Evolutionary conservation across 2,888 invertebrate species (phyloP).

Genomic region (Ormyrus rosae): DNA sequence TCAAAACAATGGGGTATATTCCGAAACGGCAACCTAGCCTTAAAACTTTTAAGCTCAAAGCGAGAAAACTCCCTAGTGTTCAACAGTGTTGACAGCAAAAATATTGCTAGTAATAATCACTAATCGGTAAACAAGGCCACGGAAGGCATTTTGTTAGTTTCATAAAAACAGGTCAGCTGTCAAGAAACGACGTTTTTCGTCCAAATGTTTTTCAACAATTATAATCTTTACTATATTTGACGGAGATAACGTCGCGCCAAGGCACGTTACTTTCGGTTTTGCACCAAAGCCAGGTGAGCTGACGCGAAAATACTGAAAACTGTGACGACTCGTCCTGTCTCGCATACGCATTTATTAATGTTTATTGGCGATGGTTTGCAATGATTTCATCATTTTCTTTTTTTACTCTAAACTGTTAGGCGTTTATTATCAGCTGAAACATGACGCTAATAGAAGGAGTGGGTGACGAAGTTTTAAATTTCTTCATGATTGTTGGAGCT

Average conservation of each 20-base stretch:
- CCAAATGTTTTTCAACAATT: slow-evolving; percentile 56
- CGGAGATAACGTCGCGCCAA: slow-evolving; percentile 50
- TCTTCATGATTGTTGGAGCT: slow-evolving; percentile 80
- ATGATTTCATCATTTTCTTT: slow-evolving; percentile 2
- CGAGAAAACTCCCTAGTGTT: slow-evolving; percentile 51
- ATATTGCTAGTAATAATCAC: slow-evolving; percentile 49
- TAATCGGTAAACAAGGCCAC: slow-evolving; percentile 58
- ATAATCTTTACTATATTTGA: slow-evolving; percentile 45
- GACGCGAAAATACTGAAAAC: slow-evolving; percentile 5
- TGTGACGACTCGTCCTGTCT: neutral
- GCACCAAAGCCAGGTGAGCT: slow-evolving; percentile 40
- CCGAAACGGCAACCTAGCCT: too few relatives aligned
- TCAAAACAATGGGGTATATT: too few relatives aligned
- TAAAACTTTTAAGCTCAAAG: too few relatives aligned
- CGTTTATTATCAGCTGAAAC: slow-evolving; percentile 63
- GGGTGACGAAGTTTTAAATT: slow-evolving; percentile 89
- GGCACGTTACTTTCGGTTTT: slow-evolving; percentile 48
- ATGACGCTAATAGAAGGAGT: slow-evolving; percentile 90
- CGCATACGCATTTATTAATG: slow-evolving; percentile 30
- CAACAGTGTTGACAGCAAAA: slow-evolving; percentile 49
- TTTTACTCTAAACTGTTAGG: slow-evolving; percentile 12
- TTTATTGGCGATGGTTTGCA: neutral
- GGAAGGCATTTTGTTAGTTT: slow-evolving; percentile 57
- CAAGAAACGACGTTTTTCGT: slow-evolving; percentile 51
- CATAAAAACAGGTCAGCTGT: slow-evolving; percentile 53